phyloP scores from a whole-genome alignment of 2,888 invertebrate species.

The Phyto melanocephala region DNA sequence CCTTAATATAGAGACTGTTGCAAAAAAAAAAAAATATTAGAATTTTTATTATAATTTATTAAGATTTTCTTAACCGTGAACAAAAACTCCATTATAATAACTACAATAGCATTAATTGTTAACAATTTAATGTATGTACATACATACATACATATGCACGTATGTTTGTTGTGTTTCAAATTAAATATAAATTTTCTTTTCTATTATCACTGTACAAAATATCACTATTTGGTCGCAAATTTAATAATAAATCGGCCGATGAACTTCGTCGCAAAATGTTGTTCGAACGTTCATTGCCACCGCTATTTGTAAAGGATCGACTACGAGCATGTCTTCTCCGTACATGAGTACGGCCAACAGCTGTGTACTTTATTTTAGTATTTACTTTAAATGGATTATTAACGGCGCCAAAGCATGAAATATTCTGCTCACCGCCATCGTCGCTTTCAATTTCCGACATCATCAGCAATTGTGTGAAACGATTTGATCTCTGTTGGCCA shows the following conservation, averaged over 20 bases:
- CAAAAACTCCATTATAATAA: conserved; percentile 16
- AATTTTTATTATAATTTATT: background rate
- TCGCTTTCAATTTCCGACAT: conserved; percentile 67
- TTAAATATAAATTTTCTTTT: conserved; percentile 58
- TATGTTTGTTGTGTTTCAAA: conserved; percentile 23
- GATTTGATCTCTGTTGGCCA: background rate
- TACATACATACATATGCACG: no score
- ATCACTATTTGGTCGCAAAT: conserved; percentile 58
- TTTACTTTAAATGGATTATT: conserved; percentile 68
- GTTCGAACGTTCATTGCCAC: conserved; percentile 49
- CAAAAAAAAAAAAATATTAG: no score
- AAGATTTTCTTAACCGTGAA: background rate
- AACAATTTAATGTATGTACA: no score
- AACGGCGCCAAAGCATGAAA: conserved; percentile 75
- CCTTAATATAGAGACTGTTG: no score
- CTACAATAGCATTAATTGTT: background rate
- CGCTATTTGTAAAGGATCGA: conserved; percentile 74
- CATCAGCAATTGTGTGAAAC: conserved; percentile 43
- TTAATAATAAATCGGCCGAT: conserved; percentile 76
- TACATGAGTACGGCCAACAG: conserved; percentile 45
- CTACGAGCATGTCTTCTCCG: conserved; percentile 73
- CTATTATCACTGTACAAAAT: conserved; percentile 55
- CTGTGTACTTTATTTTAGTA: conserved; percentile 53
- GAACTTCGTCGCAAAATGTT: conserved; percentile 73
- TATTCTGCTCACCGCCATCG: conserved; percentile 68